phyloP scores from a whole-genome alignment of 2,113 vertebrate species.

The Lagopus leucura region DNA sequence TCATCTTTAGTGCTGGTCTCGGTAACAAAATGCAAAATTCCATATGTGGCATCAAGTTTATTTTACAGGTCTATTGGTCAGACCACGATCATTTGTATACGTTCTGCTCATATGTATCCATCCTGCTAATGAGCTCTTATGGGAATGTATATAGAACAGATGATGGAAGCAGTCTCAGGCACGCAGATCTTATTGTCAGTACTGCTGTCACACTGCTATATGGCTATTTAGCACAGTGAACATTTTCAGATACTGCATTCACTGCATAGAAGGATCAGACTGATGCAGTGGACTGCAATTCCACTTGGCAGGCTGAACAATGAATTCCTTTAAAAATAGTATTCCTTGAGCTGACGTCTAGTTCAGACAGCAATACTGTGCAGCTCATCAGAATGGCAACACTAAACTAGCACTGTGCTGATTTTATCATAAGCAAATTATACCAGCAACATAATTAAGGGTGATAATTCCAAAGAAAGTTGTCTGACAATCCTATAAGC shows the following conservation, averaged over 20 bases:
- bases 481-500: slow-evolving; percentile 60
- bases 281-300: slow-evolving; percentile 39
- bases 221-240: slow-evolving; percentile 20
- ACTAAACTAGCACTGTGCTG: slow-evolving; percentile 57
- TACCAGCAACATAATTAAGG: slow-evolving; percentile 73
- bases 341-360: slow-evolving; percentile 52
- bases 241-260: slow-evolving; percentile 47
- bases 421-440: slow-evolving; percentile 70
- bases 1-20: neutral
- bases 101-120: neutral
- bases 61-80: neutral
- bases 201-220: slow-evolving; percentile 2
- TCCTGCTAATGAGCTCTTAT: neutral
- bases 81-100: neutral
- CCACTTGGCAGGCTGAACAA: slow-evolving; percentile 49
- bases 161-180: neutral
- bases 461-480: slow-evolving; percentile 68
- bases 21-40: neutral
- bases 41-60: neutral
- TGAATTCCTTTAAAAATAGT: slow-evolving; percentile 39
- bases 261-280: slow-evolving; percentile 39
- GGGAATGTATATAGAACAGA: neutral
- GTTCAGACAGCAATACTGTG: slow-evolving; percentile 55
- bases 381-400: slow-evolving; percentile 47
- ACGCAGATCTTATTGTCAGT: slow-evolving; percentile 36